Evolutionary conservation across 1,140 invertebrate genomes (phyloP).

Genomic region (Colletes latitarsis): DNA sequence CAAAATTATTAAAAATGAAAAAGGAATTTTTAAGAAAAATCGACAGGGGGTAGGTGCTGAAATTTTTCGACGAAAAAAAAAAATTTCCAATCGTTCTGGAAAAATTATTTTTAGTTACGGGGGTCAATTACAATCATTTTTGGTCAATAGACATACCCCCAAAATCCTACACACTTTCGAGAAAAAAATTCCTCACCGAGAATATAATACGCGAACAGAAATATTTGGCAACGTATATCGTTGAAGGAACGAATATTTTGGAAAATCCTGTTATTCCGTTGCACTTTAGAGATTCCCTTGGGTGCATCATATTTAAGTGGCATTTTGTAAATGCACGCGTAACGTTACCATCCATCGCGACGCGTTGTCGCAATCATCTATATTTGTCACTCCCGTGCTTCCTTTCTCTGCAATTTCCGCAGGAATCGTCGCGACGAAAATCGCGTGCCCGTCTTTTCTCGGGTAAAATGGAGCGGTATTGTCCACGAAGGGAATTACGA

Average conservation of each 20-base stretch:
- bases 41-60: too few relatives aligned
- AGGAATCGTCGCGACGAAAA: conserved; percentile 8
- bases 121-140: too few relatives aligned
- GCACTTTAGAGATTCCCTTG: neutral
- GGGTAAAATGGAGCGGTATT: conserved; percentile 4
- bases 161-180: too few relatives aligned
- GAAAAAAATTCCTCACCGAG: too few relatives aligned
- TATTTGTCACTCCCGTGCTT: conserved; percentile 1
- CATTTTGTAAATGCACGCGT: neutral
- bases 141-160: too few relatives aligned
- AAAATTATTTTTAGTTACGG: too few relatives aligned
- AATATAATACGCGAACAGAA: too few relatives aligned
- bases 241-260: neutral
- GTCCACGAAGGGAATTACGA: neutral
- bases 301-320: neutral
- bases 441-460: neutral
- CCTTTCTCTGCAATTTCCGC: conserved; percentile 12
- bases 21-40: too few relatives aligned
- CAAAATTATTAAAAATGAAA: too few relatives aligned
- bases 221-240: too few relatives aligned
- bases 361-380: conserved; percentile 1
- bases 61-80: too few relatives aligned
- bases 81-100: too few relatives aligned
- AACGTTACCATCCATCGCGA: neutral
- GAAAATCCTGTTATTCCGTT: neutral